Conservation (phyloP, 2,888 invertebrate genomes). For the Neocrepidodera transversa region DNA sequence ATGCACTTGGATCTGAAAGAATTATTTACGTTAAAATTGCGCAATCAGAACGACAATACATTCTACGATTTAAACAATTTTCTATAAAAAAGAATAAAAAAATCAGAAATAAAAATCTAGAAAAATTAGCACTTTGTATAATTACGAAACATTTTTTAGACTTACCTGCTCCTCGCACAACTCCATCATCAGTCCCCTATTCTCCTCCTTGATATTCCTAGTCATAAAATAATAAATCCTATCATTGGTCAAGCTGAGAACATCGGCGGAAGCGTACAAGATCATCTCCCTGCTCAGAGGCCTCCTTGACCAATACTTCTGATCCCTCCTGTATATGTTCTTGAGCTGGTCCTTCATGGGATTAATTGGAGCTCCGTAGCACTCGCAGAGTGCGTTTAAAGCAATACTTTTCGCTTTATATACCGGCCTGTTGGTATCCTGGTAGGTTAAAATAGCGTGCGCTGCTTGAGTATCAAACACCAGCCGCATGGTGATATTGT, state of each 20-base stretch:
- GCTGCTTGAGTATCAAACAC: conserved; percentile 90
- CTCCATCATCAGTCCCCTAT: conserved; percentile 77
- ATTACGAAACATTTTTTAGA: too few species aligned
- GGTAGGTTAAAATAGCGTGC: conserved; percentile 89
- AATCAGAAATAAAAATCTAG: too few species aligned
- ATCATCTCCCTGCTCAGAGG: conserved; percentile 92
- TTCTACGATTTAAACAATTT: too few species aligned
- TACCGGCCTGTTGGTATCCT: conserved; percentile 88
- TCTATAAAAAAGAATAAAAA: too few species aligned
- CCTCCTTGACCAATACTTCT: conserved; percentile 84
- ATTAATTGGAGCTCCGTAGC: conserved; percentile 86
- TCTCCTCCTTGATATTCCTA: conserved; percentile 74
- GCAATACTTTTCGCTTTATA: conserved; percentile 95
- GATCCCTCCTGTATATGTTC: conserved; percentile 84
- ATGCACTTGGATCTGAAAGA: conserved; percentile 73
- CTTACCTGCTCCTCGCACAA: conserved; percentile 82
- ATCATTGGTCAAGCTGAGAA: conserved; percentile 84
- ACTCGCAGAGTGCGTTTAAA: conserved; percentile 88
- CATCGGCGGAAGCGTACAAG: conserved; percentile 89
- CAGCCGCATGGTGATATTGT: conserved; percentile 80
- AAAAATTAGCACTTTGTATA: too few species aligned
- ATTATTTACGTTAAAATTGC: background rate
- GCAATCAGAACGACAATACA: too few species aligned
- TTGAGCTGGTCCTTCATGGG: conserved; percentile 91
- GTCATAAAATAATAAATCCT: conserved; percentile 79